Conservation (phyloP, 1,140 invertebrate species). For the Apis dorsata region DNA sequence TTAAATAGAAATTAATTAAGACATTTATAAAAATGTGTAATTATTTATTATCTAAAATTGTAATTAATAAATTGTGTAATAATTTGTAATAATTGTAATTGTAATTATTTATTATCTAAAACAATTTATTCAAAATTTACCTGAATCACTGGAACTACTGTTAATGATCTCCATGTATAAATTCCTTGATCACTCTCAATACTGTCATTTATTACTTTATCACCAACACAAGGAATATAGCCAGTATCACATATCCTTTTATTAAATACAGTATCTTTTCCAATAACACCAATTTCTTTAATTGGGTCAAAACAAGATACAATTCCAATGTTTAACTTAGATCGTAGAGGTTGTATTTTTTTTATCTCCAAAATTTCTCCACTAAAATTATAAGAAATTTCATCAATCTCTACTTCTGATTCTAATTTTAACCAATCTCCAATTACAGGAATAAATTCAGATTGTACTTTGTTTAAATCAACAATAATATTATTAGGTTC, state of each 20-base stretch:
- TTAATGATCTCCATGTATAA: conserved; percentile 83
- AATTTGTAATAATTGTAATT: no score
- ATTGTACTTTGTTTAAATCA: conserved; percentile 80
- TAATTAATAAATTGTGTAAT: no score
- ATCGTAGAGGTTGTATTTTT: conserved; percentile 81
- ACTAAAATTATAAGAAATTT: conserved; percentile 75
- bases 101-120: not conserved
- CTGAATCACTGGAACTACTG: conserved; percentile 75
- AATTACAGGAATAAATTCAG: conserved; percentile 80
- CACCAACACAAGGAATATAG: conserved; percentile 80
- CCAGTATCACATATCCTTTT: conserved; percentile 79
- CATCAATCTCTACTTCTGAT: conserved; percentile 81
- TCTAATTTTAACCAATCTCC: conserved; percentile 85
- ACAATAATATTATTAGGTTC: conserved; percentile 80
- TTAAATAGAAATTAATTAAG: no score
- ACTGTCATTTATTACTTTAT: conserved; percentile 82
- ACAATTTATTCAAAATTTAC: conserved; percentile 53
- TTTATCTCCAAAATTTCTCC: conserved; percentile 82
- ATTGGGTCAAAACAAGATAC: conserved; percentile 81
- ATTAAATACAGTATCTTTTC: conserved; percentile 81
- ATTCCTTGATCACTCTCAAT: conserved; percentile 85
- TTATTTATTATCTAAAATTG: no score
- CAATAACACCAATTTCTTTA: conserved; percentile 78
- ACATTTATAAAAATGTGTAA: no score
- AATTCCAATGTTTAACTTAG: conserved; percentile 77